A percentile compares a stretch with the other conserved stretches of the same genome.
These are phyloP conservation scores for Campoplex nolae DNA, from an alignment of 2,888 invertebrate species.

Conservation along the genomic window DNA sequence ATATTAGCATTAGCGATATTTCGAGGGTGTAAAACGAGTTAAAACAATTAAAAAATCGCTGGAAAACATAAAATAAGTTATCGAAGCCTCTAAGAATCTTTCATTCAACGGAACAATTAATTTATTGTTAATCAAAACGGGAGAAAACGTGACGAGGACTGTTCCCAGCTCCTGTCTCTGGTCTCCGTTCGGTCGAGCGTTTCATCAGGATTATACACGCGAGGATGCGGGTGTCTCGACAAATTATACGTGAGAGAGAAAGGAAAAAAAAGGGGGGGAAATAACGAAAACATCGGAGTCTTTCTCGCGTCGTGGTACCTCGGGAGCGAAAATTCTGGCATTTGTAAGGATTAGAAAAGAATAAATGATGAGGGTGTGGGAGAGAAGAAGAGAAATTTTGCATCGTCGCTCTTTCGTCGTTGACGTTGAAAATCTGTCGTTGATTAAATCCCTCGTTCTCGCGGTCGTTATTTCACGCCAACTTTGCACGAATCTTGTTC, in stretches of 20 bases:
- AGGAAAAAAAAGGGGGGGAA: conserved; percentile 4
- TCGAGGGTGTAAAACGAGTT: background rate
- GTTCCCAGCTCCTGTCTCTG: conserved; percentile 27
- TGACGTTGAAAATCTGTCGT: conserved; percentile 56
- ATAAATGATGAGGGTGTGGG: conserved; percentile 37
- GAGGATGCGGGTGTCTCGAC: conserved; percentile 70
- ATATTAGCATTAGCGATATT: background rate
- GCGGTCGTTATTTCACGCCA: conserved; percentile 5
- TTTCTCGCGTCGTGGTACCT: conserved; percentile 7
- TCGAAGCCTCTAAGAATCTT: background rate
- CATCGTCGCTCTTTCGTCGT: conserved; percentile 36
- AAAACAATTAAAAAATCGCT: background rate
- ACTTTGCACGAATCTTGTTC: conserved; percentile 14
- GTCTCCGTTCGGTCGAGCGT: conserved; percentile 60
- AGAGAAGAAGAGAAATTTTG: conserved; percentile 30
- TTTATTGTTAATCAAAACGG: conserved; percentile 56
- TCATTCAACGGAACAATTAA: background rate
- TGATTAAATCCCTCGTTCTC: conserved; percentile 15
- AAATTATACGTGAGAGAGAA: conserved; percentile 62
- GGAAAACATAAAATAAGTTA: background rate
- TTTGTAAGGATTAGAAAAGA: conserved; percentile 79
- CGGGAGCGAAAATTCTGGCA: conserved; percentile 69
- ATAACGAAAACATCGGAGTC: conserved; percentile 36
- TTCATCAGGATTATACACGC: conserved; percentile 70
- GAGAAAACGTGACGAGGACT: conserved; percentile 32